These are phyloP conservation scores for Stichopus chloronotus DNA, from an alignment of 35 echinoderm and acorn worm genomes.

Conservation along the genomic window DNA sequence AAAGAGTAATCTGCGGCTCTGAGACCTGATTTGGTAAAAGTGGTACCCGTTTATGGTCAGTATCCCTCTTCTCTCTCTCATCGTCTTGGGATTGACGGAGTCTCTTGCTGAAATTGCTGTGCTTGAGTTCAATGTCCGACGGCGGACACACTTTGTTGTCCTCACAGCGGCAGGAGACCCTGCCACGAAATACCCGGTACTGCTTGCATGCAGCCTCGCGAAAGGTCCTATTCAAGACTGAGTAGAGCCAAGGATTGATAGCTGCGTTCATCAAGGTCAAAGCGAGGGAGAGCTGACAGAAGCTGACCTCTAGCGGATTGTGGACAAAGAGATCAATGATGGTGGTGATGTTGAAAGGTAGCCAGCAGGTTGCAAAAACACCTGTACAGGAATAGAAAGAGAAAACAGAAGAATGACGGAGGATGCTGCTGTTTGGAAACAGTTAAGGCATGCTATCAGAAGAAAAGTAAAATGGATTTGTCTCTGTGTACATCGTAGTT, in stretches of 20 bases:
- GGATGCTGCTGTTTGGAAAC: background rate
- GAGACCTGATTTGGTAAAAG: conserved; percentile 34
- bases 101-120: background rate
- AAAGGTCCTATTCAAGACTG: conserved; percentile 85
- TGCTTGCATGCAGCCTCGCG: conserved; percentile 63
- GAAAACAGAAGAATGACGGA: background rate
- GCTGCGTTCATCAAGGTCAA: conserved; percentile 87
- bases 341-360: conserved; percentile 79
- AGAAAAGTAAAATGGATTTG: no score
- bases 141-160: conserved; percentile 42
- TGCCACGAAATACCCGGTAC: background rate
- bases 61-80: background rate
- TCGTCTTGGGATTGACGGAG: background rate
- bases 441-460: background rate
- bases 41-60: background rate
- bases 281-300: conserved; percentile 61
- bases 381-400: conserved; percentile 62
- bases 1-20: conserved; percentile 4
- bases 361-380: conserved; percentile 89
- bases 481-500: no score
- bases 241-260: conserved; percentile 96
- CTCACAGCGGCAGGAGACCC: conserved; percentile 25
- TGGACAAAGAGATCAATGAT: conserved; percentile 26
- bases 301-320: background rate
- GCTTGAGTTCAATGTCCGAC: background rate